These are phyloP conservation scores for Chalcis sispes DNA, from an alignment of 2,888 invertebrate genomes.

Conservation along the genomic window DNA sequence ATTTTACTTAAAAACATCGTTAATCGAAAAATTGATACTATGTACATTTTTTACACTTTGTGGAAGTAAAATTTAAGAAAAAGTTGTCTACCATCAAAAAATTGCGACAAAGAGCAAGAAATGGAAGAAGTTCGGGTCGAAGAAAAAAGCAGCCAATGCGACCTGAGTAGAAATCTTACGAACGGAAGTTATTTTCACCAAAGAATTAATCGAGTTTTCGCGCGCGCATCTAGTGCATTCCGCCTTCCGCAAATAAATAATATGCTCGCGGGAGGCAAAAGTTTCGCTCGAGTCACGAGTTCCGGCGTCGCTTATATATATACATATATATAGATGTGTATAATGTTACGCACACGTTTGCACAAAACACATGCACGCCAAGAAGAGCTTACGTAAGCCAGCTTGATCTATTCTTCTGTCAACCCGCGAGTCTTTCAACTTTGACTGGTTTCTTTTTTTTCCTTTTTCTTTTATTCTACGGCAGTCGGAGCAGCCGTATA, in stretches of 20 bases:
- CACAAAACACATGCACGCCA: neutral
- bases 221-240: neutral
- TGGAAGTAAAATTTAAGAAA: too few species aligned
- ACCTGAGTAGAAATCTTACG: too few species aligned
- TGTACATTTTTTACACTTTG: too few species aligned
- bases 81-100: neutral
- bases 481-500: too few species aligned
- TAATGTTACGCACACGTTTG: neutral
- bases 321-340: too few species aligned
- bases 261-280: neutral
- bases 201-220: slow-evolving; percentile 12
- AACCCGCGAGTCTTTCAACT: slow-evolving; percentile 35
- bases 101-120: neutral
- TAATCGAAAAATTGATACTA: too few species aligned
- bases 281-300: slow-evolving; percentile 40
- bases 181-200: neutral
- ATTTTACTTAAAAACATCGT: too few species aligned
- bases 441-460: slow-evolving; percentile 37
- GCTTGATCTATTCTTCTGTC: slow-evolving; percentile 45
- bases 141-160: too few species aligned
- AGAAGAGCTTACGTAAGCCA: slow-evolving; percentile 36
- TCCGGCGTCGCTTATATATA: slow-evolving; percentile 18
- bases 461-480: neutral
- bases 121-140: too few species aligned
- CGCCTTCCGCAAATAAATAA: slow-evolving; percentile 26